These are phyloP conservation scores for Amblyteles armatorius DNA, from an alignment of 2,888 invertebrate species.

Conservation along the genomic window DNA sequence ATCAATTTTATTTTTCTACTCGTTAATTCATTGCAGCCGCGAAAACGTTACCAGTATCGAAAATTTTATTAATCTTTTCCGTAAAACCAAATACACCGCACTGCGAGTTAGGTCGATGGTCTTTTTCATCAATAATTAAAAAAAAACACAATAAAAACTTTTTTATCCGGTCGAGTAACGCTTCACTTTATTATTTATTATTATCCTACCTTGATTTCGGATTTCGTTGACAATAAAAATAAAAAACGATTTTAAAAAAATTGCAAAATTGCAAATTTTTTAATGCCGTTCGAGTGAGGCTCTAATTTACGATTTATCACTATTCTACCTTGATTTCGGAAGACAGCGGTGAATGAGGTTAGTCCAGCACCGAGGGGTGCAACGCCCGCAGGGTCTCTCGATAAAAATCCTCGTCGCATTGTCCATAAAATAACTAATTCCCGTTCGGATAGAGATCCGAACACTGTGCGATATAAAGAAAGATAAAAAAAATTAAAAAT, in stretches of 20 bases:
- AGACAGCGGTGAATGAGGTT: conserved; percentile 57
- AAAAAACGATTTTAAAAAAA: not conserved
- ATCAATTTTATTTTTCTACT: too few species aligned
- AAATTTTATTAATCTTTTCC: too few species aligned
- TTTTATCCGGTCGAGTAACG: too few species aligned
- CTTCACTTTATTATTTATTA: too few species aligned
- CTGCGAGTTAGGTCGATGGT: too few species aligned
- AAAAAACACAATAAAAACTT: too few species aligned
- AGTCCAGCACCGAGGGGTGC: conserved; percentile 72
- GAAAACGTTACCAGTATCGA: too few species aligned
- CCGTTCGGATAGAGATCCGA: not conserved
- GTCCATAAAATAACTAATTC: conserved; percentile 4
- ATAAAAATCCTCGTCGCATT: conserved; percentile 67
- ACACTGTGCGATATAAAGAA: not conserved
- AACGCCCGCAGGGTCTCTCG: conserved; percentile 73
- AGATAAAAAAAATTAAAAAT: conserved; percentile 6
- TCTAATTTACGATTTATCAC: not conserved
- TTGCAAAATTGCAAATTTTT: not conserved
- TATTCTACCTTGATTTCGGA: conserved; percentile 56
- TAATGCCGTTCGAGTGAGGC: not conserved
- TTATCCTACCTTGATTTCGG: too few species aligned
- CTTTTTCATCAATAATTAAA: too few species aligned
- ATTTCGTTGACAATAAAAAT: too few species aligned
- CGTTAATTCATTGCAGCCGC: too few species aligned
- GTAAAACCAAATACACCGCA: too few species aligned